Evolutionary conservation across 2,113 vertebrate genomes (phyloP).

Genomic region (Equus quagga): DNA sequence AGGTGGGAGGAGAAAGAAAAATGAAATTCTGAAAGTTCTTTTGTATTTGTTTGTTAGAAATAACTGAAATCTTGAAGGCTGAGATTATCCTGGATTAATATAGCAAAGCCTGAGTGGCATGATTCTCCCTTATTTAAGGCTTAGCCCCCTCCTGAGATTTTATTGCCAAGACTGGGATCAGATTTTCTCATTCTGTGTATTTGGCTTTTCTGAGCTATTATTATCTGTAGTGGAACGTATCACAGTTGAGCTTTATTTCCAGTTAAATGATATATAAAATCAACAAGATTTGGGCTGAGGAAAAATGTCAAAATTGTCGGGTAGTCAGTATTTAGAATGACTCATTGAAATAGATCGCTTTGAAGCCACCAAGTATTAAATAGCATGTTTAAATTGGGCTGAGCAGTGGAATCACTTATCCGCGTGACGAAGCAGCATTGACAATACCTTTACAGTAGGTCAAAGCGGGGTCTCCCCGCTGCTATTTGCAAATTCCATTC

Average conservation of each 20-base stretch:
- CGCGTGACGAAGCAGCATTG: neutral
- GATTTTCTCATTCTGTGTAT: neutral
- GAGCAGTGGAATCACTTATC: neutral
- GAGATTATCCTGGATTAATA: neutral
- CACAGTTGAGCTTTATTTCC: neutral
- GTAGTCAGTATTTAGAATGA: neutral
- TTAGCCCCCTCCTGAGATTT: neutral
- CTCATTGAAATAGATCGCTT: neutral
- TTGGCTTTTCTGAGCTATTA: neutral
- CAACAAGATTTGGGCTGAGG: conserved; percentile 8
- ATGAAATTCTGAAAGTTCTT: conserved; percentile 9
- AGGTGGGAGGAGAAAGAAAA: neutral
- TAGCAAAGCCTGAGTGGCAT: neutral
- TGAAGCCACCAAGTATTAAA: neutral
- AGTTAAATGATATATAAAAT: conserved; percentile 27
- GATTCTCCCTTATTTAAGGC: neutral
- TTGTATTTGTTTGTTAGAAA: conserved; percentile 33
- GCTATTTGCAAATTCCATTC: neutral
- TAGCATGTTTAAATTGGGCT: conserved; percentile 38
- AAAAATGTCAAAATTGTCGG: neutral
- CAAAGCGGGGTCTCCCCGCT: neutral
- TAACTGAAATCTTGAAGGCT: neutral
- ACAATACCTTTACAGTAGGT: neutral
- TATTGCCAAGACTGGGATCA: neutral
- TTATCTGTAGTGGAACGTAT: neutral